These are phyloP conservation scores for Collichthys lucidus DNA, from an alignment of 2,113 vertebrate genomes.

Conservation along the genomic window DNA sequence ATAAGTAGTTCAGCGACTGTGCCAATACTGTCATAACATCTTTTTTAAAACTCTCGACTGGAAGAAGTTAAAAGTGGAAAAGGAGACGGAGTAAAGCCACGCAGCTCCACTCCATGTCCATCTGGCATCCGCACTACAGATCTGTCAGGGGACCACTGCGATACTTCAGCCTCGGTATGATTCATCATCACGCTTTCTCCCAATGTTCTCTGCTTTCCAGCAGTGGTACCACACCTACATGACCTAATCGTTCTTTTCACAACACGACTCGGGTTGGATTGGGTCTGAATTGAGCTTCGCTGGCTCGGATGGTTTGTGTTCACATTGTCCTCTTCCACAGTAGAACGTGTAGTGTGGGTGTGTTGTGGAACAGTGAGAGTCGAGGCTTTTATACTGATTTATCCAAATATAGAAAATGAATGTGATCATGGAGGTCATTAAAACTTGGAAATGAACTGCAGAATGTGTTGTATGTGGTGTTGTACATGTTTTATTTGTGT, in stretches of 20 bases:
- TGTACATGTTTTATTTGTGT: neutral
- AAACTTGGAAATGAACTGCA: neutral
- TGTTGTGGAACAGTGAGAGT: neutral
- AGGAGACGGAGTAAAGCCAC: neutral
- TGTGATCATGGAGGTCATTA: neutral
- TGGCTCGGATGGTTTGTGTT: constrained; percentile 18
- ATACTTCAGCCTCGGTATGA: constrained; percentile 27
- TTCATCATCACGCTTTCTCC: constrained; percentile 25
- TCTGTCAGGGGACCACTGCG: constrained; percentile 33
- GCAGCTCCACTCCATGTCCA: constrained; percentile 7
- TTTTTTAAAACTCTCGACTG: constrained; percentile 8
- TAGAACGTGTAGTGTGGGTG: constrained; percentile 13
- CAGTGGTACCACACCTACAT: constrained; percentile 69
- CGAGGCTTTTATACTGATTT: neutral
- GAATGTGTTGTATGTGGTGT: neutral
- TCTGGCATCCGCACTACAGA: constrained; percentile 54
- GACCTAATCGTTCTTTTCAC: constrained; percentile 60
- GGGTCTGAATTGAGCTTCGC: neutral
- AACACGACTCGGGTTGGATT: constrained; percentile 6
- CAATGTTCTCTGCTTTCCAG: constrained; percentile 41
- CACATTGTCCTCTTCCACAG: constrained; percentile 13
- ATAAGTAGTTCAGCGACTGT: neutral
- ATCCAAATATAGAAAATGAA: neutral
- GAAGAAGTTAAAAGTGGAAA: constrained; percentile 16
- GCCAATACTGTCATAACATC: neutral